phyloP scores from a whole-genome alignment of 2,797 vertebrate species.

The Hypotaenidia philippensis region DNA sequence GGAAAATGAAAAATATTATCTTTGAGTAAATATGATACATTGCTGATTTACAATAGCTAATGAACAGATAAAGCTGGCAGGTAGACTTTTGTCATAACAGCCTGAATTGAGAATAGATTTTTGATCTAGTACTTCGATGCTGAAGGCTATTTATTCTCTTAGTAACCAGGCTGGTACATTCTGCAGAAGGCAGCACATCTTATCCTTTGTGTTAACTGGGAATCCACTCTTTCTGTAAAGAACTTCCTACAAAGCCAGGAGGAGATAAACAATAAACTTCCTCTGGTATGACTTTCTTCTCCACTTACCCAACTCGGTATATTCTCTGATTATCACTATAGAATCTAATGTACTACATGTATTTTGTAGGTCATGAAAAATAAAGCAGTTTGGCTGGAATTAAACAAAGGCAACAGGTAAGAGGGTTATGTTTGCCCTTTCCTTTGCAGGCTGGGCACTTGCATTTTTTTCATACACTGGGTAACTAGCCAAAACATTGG shows the following conservation, averaged over 20 bases:
- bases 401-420: constrained; percentile 1
- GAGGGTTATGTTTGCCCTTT: not conserved
- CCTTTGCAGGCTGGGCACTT: not conserved
- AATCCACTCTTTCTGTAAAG: not conserved
- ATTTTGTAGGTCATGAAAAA: constrained; percentile 29
- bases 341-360: not conserved
- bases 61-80: not conserved
- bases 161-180: not conserved
- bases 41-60: constrained; percentile 35
- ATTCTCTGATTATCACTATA: not conserved
- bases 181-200: constrained; percentile 1
- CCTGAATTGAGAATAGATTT: constrained; percentile 35
- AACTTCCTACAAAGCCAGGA: constrained; percentile 1
- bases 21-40: constrained; percentile 35
- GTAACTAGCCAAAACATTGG: not conserved
- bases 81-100: constrained; percentile 10
- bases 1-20: constrained; percentile 1
- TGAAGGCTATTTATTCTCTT: not conserved
- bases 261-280: constrained; percentile 21
- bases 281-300: not conserved
- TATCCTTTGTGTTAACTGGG: not conserved
- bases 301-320: not conserved
- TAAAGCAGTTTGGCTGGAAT: not conserved
- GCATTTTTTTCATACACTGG: not conserved
- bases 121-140: constrained; percentile 32